Conservation (phyloP, 2,888 invertebrate species). For the Conus canariensis region DNA sequence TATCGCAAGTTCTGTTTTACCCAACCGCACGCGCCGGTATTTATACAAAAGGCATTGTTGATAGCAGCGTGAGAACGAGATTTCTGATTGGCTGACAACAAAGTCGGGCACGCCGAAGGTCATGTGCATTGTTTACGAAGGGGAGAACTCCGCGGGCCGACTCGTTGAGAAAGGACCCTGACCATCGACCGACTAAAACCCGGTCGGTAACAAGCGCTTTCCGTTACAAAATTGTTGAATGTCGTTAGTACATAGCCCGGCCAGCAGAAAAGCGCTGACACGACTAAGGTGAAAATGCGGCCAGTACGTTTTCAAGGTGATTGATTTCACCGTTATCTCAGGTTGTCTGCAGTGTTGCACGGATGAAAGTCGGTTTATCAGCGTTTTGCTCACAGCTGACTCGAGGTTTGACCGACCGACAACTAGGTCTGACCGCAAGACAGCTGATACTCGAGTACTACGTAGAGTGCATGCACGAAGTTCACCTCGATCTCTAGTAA, state of each 20-base stretch:
- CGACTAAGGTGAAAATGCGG: background rate
- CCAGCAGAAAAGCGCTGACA: background rate
- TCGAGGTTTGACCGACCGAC: background rate
- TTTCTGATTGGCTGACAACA: conserved; percentile 46
- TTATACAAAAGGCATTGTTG: conserved; percentile 35
- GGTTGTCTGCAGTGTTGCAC: background rate
- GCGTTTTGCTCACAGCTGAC: background rate
- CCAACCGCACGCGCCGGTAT: background rate
- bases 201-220: background rate
- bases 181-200: background rate
- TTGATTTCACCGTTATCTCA: background rate
- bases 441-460: background rate
- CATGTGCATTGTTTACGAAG: background rate
- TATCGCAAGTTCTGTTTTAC: conserved; percentile 11
- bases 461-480: background rate
- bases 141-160: background rate
- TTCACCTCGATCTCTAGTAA: too few relatives aligned
- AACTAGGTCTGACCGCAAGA: too few relatives aligned
- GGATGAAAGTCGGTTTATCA: background rate
- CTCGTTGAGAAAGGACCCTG: background rate
- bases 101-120: conserved; percentile 42
- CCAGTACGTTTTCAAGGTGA: background rate
- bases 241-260: background rate
- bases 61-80: background rate
- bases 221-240: background rate